phyloP scores from a whole-genome alignment of 2,888 invertebrate species.

The Stegana nigrithorax region DNA sequence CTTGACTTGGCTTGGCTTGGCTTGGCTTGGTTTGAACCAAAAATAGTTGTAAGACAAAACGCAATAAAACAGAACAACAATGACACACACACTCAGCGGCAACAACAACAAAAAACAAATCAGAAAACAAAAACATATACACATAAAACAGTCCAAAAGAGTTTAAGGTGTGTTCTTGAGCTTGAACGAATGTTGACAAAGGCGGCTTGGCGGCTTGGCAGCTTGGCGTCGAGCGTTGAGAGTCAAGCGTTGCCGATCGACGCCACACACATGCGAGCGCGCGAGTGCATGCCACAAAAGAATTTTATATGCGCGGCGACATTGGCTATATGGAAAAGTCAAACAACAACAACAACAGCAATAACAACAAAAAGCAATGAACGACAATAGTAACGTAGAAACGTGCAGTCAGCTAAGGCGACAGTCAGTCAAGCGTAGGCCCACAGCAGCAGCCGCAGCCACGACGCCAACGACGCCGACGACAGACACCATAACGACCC shows the following conservation, averaged over 20 bases:
- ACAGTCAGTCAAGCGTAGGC: too few species aligned
- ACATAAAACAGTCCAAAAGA: slow-evolving; percentile 34
- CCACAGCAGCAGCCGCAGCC: background rate
- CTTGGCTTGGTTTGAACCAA: slow-evolving; percentile 15
- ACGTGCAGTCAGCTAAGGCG: too few species aligned
- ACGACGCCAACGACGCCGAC: background rate
- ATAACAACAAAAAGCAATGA: background rate
- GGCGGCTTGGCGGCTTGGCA: background rate
- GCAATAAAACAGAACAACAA: background rate
- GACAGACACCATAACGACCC: background rate
- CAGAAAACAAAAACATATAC: slow-evolving; percentile 25
- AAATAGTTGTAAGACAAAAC: background rate
- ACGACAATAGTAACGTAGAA: too few species aligned
- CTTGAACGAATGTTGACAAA: slow-evolving; percentile 49
- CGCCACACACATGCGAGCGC: background rate
- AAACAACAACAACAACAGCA: slow-evolving; percentile 16
- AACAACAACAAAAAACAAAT: slow-evolving; percentile 6
- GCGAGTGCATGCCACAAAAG: slow-evolving; percentile 13
- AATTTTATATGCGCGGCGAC: slow-evolving; percentile 10
- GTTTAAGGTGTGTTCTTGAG: slow-evolving; percentile 67
- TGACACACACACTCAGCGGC: too few species aligned
- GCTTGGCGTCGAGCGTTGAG: background rate
- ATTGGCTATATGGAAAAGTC: slow-evolving; percentile 26
- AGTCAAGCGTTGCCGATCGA: slow-evolving; percentile 7
- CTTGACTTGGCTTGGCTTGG: background rate